These are phyloP conservation scores for Saxicola maurus DNA, from an alignment of 2,797 vertebrate species.

Conservation along the genomic window DNA sequence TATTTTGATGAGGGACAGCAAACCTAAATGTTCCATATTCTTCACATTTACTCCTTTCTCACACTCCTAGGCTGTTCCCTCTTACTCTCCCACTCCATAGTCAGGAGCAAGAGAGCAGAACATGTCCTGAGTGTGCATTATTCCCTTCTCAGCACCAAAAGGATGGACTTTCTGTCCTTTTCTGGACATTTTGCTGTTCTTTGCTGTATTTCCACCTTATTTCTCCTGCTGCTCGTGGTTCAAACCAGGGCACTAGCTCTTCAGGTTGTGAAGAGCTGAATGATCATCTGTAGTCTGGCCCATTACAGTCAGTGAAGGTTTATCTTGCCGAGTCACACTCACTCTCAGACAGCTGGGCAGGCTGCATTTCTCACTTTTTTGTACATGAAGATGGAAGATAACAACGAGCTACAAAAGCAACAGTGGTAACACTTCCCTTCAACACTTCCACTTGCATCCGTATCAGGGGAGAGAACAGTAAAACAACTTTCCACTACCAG, in stretches of 20 bases:
- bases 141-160: background rate
- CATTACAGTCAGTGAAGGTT: background rate
- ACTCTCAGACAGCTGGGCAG: background rate
- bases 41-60: background rate
- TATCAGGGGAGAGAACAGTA: slow-evolving; percentile 39
- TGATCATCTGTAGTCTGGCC: slow-evolving; percentile 14
- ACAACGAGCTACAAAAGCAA: slow-evolving; percentile 13
- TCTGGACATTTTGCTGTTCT: background rate
- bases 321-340: slow-evolving; percentile 23
- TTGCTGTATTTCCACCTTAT: background rate
- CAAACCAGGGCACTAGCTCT: background rate
- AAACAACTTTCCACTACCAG: slow-evolving; percentile 55
- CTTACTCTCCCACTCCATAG: background rate
- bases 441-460: background rate
- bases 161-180: background rate
- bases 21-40: background rate
- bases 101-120: background rate
- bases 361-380: slow-evolving; percentile 24
- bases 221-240: background rate
- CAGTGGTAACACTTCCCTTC: background rate
- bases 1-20: background rate
- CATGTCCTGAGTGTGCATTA: background rate
- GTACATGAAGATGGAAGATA: slow-evolving; percentile 36
- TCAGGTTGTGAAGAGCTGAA: background rate
- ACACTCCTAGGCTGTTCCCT: background rate